Base-by-base conservation (phyloP, 1,140 invertebrate species). In the Phortica variegata region DNA sequence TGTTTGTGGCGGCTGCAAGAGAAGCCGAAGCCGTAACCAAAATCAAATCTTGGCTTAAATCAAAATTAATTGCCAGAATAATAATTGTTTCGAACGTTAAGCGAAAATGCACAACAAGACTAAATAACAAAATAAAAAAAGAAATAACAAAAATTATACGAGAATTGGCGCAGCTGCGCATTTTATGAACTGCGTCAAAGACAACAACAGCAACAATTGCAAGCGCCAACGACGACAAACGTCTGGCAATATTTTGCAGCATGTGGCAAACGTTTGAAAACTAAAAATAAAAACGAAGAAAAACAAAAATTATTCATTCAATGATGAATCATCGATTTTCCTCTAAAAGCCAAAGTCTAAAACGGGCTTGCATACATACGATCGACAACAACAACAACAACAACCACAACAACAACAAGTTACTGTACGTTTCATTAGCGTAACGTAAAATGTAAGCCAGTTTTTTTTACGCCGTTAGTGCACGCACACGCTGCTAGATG, bases 61-160 rank as follows among this genome's bases (percentile, higher is more conserved):
- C 63, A 68, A 68, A 68, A 68, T 68, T 68, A 68, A 68, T 68
- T 68, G 63, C 65, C 63, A 68, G 65, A 68, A 68, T 68, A 68
- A 68, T 68, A 68, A 68, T 68, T 68, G 63, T 68, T 68, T 68
- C 69, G 63, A 68, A 68, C 63, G 63, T 68, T 63, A 68, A 68
- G 63, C 63, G 63, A 55, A 61, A 61, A 58, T 61, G 60, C 52
- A 61, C 57, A 61, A 44, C 40, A 43, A 9, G 8, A 13, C 52
- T 55, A 61, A 58, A 53, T 26, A 31, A 32, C n/a, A 52, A 21
- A 5, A 6, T 7, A 36, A 19, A 39, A n/a, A 20, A 6, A 29
- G 12, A 29, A 29, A 29, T 12, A 29, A 29, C 26, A 20, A 44
- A 57, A n/a, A n/a, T n/a, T n/a, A n/a, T n/a, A 46, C 49, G 63